Evolutionary conservation across 2,888 invertebrate genomes (phyloP).

Genomic region (Labia minor): DNA sequence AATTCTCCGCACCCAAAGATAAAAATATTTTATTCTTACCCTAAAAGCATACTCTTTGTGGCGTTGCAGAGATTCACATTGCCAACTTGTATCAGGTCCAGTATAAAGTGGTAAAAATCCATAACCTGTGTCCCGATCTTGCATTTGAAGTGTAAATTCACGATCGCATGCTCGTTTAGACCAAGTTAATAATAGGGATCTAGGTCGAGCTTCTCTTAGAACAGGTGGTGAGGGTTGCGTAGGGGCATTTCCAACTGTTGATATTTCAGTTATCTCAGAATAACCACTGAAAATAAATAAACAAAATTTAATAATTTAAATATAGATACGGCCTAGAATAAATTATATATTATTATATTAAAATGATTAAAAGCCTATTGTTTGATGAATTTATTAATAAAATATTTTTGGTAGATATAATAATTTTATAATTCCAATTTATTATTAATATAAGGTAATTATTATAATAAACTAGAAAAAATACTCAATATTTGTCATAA

Average conservation of each 20-base stretch:
- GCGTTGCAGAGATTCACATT: slow-evolving; percentile 55
- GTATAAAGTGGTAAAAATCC: slow-evolving; percentile 71
- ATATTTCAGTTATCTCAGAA: slow-evolving; percentile 55
- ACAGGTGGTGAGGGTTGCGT: slow-evolving; percentile 65
- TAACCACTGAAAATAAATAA: slow-evolving; percentile 43
- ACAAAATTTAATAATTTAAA: slow-evolving; percentile 13
- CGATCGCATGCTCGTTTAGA: slow-evolving; percentile 62
- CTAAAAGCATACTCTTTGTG: slow-evolving; percentile 70
- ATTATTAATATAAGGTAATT: too few relatives aligned
- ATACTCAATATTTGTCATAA: too few relatives aligned
- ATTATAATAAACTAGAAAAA: too few relatives aligned
- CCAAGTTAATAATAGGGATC: slow-evolving; percentile 62
- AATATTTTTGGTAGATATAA: too few relatives aligned
- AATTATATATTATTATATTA: slow-evolving; percentile 9
- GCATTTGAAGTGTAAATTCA: slow-evolving; percentile 73
- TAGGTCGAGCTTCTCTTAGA: slow-evolving; percentile 51
- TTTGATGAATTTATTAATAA: too few relatives aligned
- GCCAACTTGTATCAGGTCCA: slow-evolving; percentile 59
- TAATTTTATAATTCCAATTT: too few relatives aligned
- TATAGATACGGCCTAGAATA: background rate
- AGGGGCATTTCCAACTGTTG: slow-evolving; percentile 72
- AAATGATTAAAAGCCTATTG: slow-evolving; percentile 14
- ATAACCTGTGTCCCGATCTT: slow-evolving; percentile 55
- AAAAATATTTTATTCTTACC: slow-evolving; percentile 33
- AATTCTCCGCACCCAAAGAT: too few relatives aligned